Evolutionary conservation across 2,888 invertebrate genomes (phyloP), one percentile per base, ranked within the genome.

Genomic region (Xylophagus ater): DNA sequence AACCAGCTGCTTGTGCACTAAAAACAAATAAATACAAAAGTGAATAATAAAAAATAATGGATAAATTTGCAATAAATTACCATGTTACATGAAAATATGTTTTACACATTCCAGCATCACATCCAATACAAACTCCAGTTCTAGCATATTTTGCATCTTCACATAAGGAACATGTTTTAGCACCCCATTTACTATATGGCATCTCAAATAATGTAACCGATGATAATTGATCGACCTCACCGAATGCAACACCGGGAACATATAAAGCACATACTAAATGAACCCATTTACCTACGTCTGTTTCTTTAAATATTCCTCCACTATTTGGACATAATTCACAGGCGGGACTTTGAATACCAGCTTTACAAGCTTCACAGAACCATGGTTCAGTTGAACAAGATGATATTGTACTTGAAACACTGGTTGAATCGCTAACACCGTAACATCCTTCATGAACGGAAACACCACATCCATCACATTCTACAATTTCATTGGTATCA

Each of bases 311-410:
- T 63, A 81, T 94, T 49, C 83, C 92, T 67, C 80, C 84, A 57
- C 73, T 76, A 60, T 90, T 93, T 0, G 97, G 97, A 59, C 98
- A 98, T 12, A 98, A 69, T 67, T 97, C 96, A 62, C 98, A 98
- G 24, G 75, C 77, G 1, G 94, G 94, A 59, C 85, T 82, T 10
- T 72, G 76, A 10, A 87, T 80, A 1, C 89, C 90, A 14, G 92
- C 92, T 53, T 87, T 83, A 57, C 98, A 98, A 4, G 96, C 89
- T 62, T 98, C 97, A 69, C 98, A 98, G 65, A 98, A 98, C 98
- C 98, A 98, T 0, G 96, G 96, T 48, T 97, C 96, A 0, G 94
- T 96, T 19, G 93, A 90, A 38, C 90, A 89, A 0, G 92, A 81
- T 10, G 94, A 94, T 47, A 87, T 86, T 18, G 92, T 89, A 57